These are phyloP conservation scores for Encarsia formosa DNA, from an alignment of 2,888 invertebrate genomes.

Conservation along the genomic window DNA sequence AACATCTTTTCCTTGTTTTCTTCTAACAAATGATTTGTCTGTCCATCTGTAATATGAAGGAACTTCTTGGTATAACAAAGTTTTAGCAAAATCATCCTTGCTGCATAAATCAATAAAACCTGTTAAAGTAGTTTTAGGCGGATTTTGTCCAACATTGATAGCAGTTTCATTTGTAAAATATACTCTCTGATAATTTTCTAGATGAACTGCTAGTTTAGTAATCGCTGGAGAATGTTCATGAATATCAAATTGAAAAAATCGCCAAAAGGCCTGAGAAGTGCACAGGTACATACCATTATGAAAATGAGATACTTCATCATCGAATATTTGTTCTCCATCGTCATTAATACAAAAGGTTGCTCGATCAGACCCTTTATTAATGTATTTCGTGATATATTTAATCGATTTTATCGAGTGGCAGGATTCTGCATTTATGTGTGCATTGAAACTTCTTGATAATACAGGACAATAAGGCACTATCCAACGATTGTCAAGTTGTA, in stretches of 20 bases:
- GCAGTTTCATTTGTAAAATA: conserved; percentile 32
- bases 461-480: conserved; percentile 31
- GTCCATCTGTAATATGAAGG: conserved; percentile 14
- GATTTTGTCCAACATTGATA: conserved; percentile 12
- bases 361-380: conserved; percentile 36
- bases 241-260: no score
- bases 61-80: conserved; percentile 36
- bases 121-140: conserved; percentile 29
- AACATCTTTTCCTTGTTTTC: conserved; percentile 16
- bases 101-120: conserved; percentile 42
- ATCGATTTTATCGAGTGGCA: conserved; percentile 28
- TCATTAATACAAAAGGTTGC: no score
- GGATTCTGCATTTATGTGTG: conserved; percentile 47
- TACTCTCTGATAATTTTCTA: no score
- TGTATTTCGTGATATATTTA: no score
- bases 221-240: no score
- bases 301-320: no score
- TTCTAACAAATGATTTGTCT: conserved; percentile 5
- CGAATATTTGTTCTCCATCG: no score
- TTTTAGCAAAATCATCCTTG: conserved; percentile 41
- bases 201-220: no score
- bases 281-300: no score
- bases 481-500: conserved; percentile 29
- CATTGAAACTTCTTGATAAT: conserved; percentile 31
- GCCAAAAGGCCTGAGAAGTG: no score